Evolutionary conservation across 2,888 invertebrate species (phyloP).

Genomic region (Noctua janthe): DNA sequence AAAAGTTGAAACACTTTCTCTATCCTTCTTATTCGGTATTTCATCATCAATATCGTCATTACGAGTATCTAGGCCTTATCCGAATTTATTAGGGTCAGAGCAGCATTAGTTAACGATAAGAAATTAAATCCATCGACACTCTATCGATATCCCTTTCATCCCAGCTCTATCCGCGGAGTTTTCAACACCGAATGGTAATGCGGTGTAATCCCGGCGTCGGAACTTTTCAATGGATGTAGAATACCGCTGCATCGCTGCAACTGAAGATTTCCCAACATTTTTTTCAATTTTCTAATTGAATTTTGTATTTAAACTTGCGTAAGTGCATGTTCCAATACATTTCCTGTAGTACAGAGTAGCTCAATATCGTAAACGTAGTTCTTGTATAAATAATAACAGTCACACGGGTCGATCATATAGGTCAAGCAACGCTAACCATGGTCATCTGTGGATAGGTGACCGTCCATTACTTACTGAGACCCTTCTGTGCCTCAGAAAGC

Average conservation of each 20-base stretch:
- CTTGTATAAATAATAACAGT: not conserved
- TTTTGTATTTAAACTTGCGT: constrained; percentile 42
- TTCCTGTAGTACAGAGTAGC: not conserved
- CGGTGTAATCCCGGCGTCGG: constrained; percentile 73
- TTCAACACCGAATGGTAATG: constrained; percentile 78
- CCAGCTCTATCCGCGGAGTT: constrained; percentile 68
- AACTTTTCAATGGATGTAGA: constrained; percentile 82
- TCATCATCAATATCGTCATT: not conserved
- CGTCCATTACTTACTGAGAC: too few species aligned
- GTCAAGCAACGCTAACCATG: not conserved
- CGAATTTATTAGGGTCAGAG: not conserved
- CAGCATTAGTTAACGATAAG: not conserved
- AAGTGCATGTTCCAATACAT: not conserved
- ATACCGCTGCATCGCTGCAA: constrained; percentile 72
- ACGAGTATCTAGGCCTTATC: not conserved
- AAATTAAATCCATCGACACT: not conserved
- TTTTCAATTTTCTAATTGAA: constrained; percentile 56
- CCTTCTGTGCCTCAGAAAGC: too few species aligned
- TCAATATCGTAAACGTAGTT: not conserved
- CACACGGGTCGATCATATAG: not conserved
- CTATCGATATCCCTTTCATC: constrained; percentile 61
- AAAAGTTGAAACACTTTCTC: not conserved
- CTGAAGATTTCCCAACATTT: constrained; percentile 51
- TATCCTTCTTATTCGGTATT: not conserved
- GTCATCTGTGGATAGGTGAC: not conserved